Evolutionary conservation across 2,888 invertebrate genomes (phyloP), one percentile per base, ranked within the genome.

Genomic region (Orthosia gothica): DNA sequence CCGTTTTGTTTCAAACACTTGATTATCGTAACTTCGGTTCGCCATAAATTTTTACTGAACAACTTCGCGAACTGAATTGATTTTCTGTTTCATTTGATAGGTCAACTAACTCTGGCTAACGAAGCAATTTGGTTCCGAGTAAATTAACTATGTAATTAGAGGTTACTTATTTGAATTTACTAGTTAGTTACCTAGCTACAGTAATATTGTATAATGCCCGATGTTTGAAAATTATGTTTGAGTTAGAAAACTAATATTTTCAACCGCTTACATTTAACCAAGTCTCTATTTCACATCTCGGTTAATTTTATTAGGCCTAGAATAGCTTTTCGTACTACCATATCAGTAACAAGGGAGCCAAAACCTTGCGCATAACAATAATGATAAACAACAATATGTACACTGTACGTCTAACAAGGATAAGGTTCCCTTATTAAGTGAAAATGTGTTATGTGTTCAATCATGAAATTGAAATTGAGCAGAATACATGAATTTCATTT

Each of bases 1-100:
- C 64, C 54, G 58, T 79, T 79, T 82, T 79, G 81, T 87, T 87
- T 79, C 47, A 76, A 81, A 77, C 79, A 81, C 81, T 80, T 83
- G 81, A 87, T 81, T 80, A 85, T 78, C 75, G 71, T 73, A 84
- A 85, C 74, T 71, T 79, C 32, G 65, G 12, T 69, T 81, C 70
- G 26, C 20, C 55, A 70, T 81, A 71, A 73, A 74, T 68, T 68
- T 76, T 71, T 81, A 83, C 57, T 62, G 55, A 70, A n/a, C 63
- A 72, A 76, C 63, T 71, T 74, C 45, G n/a, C 54, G 65, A 47
- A 23, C 63, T 45, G 63, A 81, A 76, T 81, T 76, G 81, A 76
- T 78, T 76, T 79, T 75, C 66, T 64, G 69, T 71, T 75, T 73
- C 47, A 69, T 81, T 83, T 70, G 20, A 77, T 54, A 59, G 74